These are phyloP conservation scores for Lineus longissimus DNA, from an alignment of 1,140 invertebrate genomes.

Conservation along the genomic window DNA sequence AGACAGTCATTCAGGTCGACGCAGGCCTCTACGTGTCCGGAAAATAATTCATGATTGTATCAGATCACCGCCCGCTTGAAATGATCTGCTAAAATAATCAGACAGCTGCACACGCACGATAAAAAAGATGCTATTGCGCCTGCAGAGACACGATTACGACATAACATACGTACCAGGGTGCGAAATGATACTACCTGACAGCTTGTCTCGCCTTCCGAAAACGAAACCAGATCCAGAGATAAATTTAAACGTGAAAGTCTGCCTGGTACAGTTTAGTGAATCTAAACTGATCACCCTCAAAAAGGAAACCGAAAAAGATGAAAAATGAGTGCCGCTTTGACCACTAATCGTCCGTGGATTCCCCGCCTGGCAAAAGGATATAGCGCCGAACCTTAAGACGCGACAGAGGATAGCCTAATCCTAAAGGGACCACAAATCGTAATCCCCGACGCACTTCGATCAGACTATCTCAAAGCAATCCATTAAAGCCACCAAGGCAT, in stretches of 20 bases:
- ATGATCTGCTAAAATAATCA: conserved; percentile 21
- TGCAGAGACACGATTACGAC: conserved; percentile 47
- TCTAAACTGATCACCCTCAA: too few species aligned
- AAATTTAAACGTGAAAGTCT: too few species aligned
- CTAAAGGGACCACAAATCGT: not conserved
- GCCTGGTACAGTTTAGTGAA: too few species aligned
- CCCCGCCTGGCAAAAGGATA: not conserved
- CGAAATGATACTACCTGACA: conserved; percentile 36
- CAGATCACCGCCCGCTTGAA: conserved; percentile 24
- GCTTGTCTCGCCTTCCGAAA: too few species aligned
- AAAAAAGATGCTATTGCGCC: conserved; percentile 30
- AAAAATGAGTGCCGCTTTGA: too few species aligned
- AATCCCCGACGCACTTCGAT: not conserved
- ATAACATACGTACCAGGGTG: conserved; percentile 35
- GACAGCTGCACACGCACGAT: conserved; percentile 10
- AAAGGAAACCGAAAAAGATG: too few species aligned
- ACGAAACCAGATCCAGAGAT: too few species aligned
- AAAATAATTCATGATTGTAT: conserved; percentile 15
- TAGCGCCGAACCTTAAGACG: not conserved
- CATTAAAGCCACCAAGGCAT: not conserved
- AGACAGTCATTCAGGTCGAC: conserved; percentile 28
- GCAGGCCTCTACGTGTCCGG: conserved; percentile 36
- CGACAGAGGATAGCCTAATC: not conserved
- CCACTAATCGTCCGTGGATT: not conserved
- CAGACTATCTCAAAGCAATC: not conserved